phyloP scores from a whole-genome alignment of 2,113 vertebrate species.

The Eudyptes chrysolophus region DNA sequence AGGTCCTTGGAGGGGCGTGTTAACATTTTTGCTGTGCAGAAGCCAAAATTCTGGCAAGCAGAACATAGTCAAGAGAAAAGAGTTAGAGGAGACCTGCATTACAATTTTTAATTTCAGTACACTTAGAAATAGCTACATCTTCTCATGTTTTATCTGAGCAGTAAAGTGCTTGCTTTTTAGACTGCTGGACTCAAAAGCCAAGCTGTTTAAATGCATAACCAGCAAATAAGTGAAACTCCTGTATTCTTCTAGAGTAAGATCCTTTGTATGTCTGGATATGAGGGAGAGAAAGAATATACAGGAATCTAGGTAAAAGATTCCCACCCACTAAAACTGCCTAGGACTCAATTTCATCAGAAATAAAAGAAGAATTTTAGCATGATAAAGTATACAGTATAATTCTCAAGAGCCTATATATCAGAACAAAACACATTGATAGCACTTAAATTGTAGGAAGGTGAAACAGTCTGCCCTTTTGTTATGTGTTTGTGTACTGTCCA shows the following conservation, averaged over 20 bases:
- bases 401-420: neutral
- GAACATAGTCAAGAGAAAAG: neutral
- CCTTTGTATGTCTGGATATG: neutral
- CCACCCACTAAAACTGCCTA: neutral
- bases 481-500: neutral
- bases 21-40: slow-evolving; percentile 58
- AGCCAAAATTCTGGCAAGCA: slow-evolving; percentile 72
- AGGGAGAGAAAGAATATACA: neutral
- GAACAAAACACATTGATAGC: neutral
- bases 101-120: neutral
- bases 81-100: neutral
- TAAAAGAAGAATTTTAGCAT: neutral
- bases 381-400: neutral
- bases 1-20: neutral
- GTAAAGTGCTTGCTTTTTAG: neutral
- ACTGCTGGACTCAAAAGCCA: neutral
- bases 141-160: neutral
- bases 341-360: neutral
- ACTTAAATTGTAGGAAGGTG: neutral
- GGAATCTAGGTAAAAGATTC: neutral
- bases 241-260: neutral
- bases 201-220: neutral
- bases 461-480: neutral
- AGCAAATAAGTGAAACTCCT: neutral
- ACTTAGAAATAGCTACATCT: neutral